phyloP scores from a whole-genome alignment of 1,140 invertebrate genomes.

The Oryzaephilus surinamensis region DNA sequence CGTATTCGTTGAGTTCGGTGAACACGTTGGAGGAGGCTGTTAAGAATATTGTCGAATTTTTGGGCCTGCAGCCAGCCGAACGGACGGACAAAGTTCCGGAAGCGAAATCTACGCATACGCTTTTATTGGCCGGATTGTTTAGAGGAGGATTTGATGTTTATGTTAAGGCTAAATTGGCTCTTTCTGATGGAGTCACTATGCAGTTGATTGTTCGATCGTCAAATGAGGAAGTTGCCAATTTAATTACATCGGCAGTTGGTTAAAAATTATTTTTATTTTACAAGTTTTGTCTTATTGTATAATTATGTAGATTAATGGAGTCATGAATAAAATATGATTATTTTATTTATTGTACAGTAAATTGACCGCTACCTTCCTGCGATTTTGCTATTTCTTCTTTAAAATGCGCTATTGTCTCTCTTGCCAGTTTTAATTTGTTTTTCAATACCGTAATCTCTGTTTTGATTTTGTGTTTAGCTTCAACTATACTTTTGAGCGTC shows the following conservation, averaged over 20 bases:
- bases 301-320: not conserved
- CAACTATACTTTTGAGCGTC: slow-evolving; percentile 64
- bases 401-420: slow-evolving; percentile 82
- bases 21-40: slow-evolving; percentile 77
- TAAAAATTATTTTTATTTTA: slow-evolving; percentile 39
- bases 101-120: slow-evolving; percentile 71
- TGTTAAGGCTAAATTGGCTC: slow-evolving; percentile 71
- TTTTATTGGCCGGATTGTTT: slow-evolving; percentile 75
- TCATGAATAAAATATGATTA: not conserved
- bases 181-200: slow-evolving; percentile 67
- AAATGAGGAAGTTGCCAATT: slow-evolving; percentile 63
- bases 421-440: slow-evolving; percentile 77
- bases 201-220: slow-evolving; percentile 54
- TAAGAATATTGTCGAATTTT: slow-evolving; percentile 73
- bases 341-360: slow-evolving; percentile 26
- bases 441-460: slow-evolving; percentile 77
- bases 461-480: slow-evolving; percentile 75
- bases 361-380: too few relatives aligned
- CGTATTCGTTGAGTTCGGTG: slow-evolving; percentile 74
- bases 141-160: slow-evolving; percentile 83
- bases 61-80: slow-evolving; percentile 83
- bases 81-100: slow-evolving; percentile 75
- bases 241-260: slow-evolving; percentile 77
- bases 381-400: slow-evolving; percentile 75
- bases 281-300: not conserved